Evolutionary conservation across 2,113 vertebrate genomes (phyloP).

Genomic region (Corythornis cristatus): DNA sequence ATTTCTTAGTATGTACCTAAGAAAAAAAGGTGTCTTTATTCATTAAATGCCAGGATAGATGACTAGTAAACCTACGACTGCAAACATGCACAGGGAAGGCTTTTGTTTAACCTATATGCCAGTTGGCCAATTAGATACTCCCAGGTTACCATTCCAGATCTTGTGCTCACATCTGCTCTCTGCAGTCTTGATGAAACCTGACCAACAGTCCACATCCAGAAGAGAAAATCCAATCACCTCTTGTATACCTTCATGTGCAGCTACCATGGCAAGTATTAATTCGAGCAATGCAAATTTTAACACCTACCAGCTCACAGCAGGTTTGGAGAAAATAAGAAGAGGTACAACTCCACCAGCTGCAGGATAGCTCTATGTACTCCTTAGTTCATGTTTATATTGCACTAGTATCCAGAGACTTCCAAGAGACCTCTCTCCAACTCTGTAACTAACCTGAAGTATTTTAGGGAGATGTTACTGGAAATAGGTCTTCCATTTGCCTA

Average conservation of each 20-base stretch:
- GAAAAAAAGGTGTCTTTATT: not conserved
- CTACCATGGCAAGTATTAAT: not conserved
- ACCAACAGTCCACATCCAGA: not conserved
- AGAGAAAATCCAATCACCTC: not conserved
- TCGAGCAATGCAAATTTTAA: rapidly evolving
- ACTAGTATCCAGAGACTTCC: not conserved
- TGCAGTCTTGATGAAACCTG: not conserved
- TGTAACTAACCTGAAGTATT: not conserved
- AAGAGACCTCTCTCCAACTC: not conserved
- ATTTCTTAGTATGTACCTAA: not conserved
- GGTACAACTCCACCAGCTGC: not conserved
- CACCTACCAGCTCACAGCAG: not conserved
- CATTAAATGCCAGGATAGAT: not conserved
- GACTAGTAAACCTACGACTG: not conserved
- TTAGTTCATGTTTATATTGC: not conserved
- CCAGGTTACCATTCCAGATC: not conserved
- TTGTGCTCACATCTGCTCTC: not conserved
- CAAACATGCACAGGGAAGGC: not conserved
- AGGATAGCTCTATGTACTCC: rapidly evolving
- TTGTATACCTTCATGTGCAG: not conserved
- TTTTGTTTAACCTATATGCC: not conserved
- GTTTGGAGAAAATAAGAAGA: not conserved
- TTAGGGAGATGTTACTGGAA: not conserved
- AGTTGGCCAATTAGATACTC: not conserved
- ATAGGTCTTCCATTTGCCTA: conserved; percentile 14